Conservation (phyloP, 2,888 invertebrate species). For the Antheraea assamensis region DNA sequence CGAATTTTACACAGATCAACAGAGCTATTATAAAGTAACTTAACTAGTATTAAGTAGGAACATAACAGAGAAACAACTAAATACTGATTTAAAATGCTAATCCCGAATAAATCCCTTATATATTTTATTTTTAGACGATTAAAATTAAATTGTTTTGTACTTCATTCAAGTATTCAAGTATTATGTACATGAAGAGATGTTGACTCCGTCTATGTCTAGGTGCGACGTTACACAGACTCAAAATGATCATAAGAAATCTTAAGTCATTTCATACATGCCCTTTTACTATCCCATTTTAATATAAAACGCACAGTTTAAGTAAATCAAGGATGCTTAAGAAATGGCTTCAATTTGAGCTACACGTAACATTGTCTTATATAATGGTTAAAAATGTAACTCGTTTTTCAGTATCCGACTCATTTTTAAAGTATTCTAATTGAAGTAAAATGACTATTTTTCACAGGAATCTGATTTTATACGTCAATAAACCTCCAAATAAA, state of each 20-base stretch:
- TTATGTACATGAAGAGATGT: neutral
- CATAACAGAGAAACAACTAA: constrained; percentile 1
- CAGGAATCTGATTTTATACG: no score
- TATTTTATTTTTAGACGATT: neutral
- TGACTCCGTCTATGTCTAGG: neutral
- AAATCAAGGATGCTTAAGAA: neutral
- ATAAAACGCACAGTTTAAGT: neutral
- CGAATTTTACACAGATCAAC: neutral
- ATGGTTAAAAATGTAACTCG: neutral
- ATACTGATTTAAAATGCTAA: neutral
- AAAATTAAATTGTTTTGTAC: constrained; percentile 3
- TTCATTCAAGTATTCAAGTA: neutral
- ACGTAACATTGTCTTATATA: no score
- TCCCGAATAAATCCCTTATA: neutral
- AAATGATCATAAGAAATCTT: no score
- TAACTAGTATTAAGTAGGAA: constrained; percentile 9
- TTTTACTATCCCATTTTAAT: neutral
- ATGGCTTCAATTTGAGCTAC: no score
- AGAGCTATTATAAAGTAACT: neutral
- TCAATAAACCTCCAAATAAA: neutral
- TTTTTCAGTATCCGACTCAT: no score
- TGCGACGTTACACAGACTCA: neutral
- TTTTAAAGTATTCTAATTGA: no score
- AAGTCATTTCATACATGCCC: no score
- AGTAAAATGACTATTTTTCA: no score